A percentile compares a stretch with the other conserved stretches of the same genome.
These are phyloP conservation scores for Schizotus pectinicornis DNA, from an alignment of 2,888 invertebrate species.

Conservation along the genomic window DNA sequence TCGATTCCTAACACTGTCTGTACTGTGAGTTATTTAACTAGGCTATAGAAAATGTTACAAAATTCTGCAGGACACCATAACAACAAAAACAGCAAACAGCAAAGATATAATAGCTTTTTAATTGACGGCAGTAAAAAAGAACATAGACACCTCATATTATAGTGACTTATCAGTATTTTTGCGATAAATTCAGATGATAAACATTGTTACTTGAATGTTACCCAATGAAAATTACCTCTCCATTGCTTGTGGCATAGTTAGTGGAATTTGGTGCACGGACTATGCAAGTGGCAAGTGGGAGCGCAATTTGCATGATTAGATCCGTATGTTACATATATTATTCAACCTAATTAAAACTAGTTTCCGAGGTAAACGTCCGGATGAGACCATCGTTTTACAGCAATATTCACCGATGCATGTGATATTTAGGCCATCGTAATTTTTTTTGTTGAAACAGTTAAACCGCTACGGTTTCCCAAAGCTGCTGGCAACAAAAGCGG, in stretches of 20 bases:
- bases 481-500: neutral
- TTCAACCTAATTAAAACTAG: slow-evolving; percentile 28
- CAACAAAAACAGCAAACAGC: no score
- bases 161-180: no score
- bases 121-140: no score
- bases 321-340: slow-evolving; percentile 1
- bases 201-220: no score
- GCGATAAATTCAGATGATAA: no score
- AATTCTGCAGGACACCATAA: neutral
- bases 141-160: no score
- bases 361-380: slow-evolving; percentile 26
- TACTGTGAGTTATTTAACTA: neutral
- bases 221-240: neutral
- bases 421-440: slow-evolving; percentile 15
- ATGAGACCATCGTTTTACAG: slow-evolving; percentile 9
- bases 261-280: neutral
- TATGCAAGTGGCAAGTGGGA: neutral
- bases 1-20: neutral
- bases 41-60: neutral
- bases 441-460: neutral
- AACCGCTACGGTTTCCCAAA: neutral
- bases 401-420: slow-evolving; percentile 24
- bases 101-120: no score
- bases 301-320: no score
- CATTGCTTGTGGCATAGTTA: neutral